Evolutionary conservation across 1,140 invertebrate species (phyloP).

Genomic region (Orchesella cincta): DNA sequence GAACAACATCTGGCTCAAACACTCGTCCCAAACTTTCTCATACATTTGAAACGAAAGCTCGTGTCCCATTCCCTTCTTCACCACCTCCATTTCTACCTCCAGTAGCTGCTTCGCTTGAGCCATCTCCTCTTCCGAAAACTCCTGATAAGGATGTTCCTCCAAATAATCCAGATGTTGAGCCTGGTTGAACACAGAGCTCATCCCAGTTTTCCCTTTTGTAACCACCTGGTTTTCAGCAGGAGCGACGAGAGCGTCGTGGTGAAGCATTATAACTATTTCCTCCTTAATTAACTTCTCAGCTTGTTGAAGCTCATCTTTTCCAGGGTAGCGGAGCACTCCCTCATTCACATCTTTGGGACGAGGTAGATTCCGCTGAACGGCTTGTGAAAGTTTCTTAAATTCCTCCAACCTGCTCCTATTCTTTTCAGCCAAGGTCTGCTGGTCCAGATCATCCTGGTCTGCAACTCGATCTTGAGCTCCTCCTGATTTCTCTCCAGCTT

Average conservation of each 20-base stretch:
- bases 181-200: slow-evolving; percentile 60
- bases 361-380: slow-evolving; percentile 86
- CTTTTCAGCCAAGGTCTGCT: slow-evolving; percentile 65
- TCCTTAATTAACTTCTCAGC: slow-evolving; percentile 70
- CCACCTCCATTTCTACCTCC: slow-evolving; percentile 80
- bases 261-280: slow-evolving; percentile 94
- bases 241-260: slow-evolving; percentile 74
- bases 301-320: slow-evolving; percentile 70
- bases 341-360: slow-evolving; percentile 84
- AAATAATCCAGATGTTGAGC: slow-evolving; percentile 76
- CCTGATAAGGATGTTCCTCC: slow-evolving; percentile 80
- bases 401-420: slow-evolving; percentile 67
- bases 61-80: slow-evolving; percentile 90
- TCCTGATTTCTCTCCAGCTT: slow-evolving; percentile 31
- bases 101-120: slow-evolving; percentile 55
- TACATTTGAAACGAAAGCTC: slow-evolving; percentile 88
- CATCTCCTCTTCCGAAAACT: slow-evolving; percentile 72
- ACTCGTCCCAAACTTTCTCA: slow-evolving; percentile 96
- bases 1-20: slow-evolving; percentile 80
- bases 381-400: slow-evolving; percentile 77
- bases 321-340: slow-evolving; percentile 72
- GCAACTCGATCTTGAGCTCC: slow-evolving; percentile 61
- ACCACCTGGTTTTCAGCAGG: slow-evolving; percentile 59
- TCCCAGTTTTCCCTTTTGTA: slow-evolving; percentile 54
- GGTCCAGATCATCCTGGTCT: slow-evolving; percentile 89